Conservation (phyloP, 2,797 vertebrate genomes). For the Chrysocyon brachyurus region DNA sequence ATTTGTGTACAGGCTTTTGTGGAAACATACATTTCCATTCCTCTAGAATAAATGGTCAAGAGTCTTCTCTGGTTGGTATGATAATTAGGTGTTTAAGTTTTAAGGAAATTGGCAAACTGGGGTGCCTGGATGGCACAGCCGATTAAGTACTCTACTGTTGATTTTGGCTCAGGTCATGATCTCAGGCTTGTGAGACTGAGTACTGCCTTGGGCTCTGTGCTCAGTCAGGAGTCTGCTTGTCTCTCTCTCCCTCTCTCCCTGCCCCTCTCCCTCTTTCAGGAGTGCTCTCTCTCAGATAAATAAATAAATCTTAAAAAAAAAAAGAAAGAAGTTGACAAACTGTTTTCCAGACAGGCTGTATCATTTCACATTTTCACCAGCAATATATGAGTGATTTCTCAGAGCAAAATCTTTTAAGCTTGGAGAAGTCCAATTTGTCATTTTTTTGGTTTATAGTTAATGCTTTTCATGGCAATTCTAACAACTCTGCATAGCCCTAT, state of each 20-base stretch:
- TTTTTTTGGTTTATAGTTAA: background rate
- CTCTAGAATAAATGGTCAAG: background rate
- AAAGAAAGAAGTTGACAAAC: background rate
- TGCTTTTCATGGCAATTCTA: background rate
- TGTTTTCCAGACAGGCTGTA: background rate
- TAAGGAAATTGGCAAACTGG: background rate
- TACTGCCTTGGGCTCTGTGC: background rate
- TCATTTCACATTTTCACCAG: background rate
- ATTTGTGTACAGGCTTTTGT: background rate
- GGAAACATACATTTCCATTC: background rate
- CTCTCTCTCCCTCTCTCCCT: background rate
- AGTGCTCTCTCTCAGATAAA: background rate
- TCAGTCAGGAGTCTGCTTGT: background rate
- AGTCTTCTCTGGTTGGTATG: background rate
- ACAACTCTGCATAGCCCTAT: background rate
- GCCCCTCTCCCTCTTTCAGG: background rate
- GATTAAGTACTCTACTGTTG: background rate
- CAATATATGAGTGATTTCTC: background rate
- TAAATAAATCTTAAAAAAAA: background rate
- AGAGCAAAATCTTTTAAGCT: background rate
- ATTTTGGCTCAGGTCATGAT: background rate
- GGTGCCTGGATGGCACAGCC: background rate
- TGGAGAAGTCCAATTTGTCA: background rate
- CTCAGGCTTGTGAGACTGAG: background rate
- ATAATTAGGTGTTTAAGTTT: background rate